Evolutionary conservation across 1,140 invertebrate species (phyloP), one percentile per base, ranked within the genome.

Genomic region (Zaprionus camerounensis): DNA sequence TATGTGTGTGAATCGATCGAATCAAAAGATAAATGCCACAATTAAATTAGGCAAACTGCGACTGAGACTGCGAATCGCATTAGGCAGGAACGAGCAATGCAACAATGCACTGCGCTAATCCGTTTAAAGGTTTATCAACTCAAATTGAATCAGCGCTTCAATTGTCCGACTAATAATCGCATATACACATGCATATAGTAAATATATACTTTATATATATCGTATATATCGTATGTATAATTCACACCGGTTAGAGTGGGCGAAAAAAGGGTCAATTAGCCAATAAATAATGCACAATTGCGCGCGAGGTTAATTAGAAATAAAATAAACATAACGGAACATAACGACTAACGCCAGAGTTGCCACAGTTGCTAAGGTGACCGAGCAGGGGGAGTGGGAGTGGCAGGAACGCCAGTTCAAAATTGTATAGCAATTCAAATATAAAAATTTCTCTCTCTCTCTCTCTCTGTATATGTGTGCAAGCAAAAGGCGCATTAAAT

Each of bases 401-500:
- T 11, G 20, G 20, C 0, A n/a, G 6, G 22, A 20, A 4, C 5
- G 20, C 20, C 20, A 46, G 15, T 5, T 5, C 13, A 13, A 41
- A 46, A 46, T 46, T 46, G 41, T 17, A 46, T n/a, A 3, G 20
- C 20, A 22, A 51, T 51, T 24, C 17, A 49, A 49, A 20, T 49
- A 20, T 49, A 49, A 17, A 46, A 46, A 53, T 38, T 36, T 12
- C 12, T 36, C 11, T 34, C 31, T 12, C 12, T 36, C 11, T 34
- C 31, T 34, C 31, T 11, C 31, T 31, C 4, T 11, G 13, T 55
- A 12, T 44, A 26, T 24, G 20, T 51, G 41, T 49, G 28, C 17
- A 17, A 46, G 22, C 15, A 9, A 59, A 69, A 61, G n/a, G 13
- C 46, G 56, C 34, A n/a, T 70, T 71, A 56, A 71, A 71, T 64